A percentile compares a stretch with the other conserved stretches of the same genome.
phyloP scores from a whole-genome alignment of 2,797 vertebrate genomes.

The Spheniscus humboldti region DNA sequence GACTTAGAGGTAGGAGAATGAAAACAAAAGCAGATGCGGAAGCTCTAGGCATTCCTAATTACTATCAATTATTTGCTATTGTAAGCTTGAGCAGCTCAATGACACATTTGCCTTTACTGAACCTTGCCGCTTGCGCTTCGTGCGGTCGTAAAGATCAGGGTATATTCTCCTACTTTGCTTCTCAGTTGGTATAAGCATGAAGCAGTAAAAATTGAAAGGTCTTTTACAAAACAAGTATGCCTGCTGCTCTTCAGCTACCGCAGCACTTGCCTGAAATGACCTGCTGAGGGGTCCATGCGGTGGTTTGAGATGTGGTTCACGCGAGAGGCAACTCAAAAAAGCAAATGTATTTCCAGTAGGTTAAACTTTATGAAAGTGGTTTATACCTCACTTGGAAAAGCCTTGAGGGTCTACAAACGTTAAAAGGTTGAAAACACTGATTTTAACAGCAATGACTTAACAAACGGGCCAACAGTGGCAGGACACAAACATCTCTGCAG shows the following conservation, averaged over 20 bases:
- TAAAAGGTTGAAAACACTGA: background rate
- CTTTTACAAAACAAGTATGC: background rate
- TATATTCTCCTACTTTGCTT: background rate
- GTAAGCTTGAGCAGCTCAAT: background rate
- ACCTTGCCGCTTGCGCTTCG: background rate
- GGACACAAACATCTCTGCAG: background rate
- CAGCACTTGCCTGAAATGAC: background rate
- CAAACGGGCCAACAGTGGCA: background rate
- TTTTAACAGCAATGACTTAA: background rate
- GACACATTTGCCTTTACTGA: background rate
- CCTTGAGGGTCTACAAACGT: background rate
- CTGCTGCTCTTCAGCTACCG: background rate
- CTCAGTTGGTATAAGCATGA: background rate
- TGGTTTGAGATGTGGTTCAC: background rate
- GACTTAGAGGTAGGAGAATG: background rate
- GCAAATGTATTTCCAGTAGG: background rate
- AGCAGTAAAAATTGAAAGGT: background rate
- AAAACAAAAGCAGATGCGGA: background rate
- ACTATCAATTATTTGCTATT: background rate
- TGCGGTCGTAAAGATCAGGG: background rate
- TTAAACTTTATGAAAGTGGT: background rate
- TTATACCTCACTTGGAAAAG: background rate
- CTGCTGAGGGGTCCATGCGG: fast-evolving
- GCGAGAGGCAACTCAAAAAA: background rate
- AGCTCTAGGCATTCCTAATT: background rate